Percentiles rank a stretch among this genome's conserved stretches.
These are phyloP conservation scores for Fregetta grallaria DNA, from an alignment of 2,113 vertebrate species.

Conservation along the genomic window DNA sequence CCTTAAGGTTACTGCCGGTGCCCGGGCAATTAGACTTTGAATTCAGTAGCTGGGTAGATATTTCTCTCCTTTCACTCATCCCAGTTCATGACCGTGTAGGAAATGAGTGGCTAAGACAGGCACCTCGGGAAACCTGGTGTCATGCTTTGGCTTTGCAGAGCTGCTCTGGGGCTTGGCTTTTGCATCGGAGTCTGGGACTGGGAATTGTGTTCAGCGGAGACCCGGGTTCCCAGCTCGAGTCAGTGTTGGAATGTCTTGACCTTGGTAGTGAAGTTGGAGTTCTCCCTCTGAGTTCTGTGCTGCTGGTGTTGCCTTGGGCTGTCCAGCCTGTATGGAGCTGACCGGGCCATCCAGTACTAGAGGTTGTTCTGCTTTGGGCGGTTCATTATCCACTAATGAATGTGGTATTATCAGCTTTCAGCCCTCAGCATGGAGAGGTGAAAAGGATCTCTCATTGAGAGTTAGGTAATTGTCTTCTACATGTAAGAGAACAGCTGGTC, in stretches of 20 bases:
- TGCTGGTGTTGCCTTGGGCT: background rate
- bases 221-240: background rate
- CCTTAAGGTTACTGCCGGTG: background rate
- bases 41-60: background rate
- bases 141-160: background rate
- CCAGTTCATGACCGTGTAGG: background rate
- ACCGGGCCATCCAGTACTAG: background rate
- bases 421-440: background rate
- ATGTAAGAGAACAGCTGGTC: background rate
- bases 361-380: background rate
- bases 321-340: background rate
- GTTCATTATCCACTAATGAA: background rate
- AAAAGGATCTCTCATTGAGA: background rate
- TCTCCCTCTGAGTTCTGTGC: background rate
- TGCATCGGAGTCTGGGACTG: background rate
- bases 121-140: background rate
- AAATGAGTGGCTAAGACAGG: background rate
- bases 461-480: background rate
- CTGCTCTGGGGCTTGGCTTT: background rate
- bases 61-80: background rate
- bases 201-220: background rate
- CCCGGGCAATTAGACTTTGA: background rate
- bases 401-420: background rate
- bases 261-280: background rate
- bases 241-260: background rate